Conservation (phyloP, 2,888 invertebrate species). For the Argynnis bischoffii region DNA sequence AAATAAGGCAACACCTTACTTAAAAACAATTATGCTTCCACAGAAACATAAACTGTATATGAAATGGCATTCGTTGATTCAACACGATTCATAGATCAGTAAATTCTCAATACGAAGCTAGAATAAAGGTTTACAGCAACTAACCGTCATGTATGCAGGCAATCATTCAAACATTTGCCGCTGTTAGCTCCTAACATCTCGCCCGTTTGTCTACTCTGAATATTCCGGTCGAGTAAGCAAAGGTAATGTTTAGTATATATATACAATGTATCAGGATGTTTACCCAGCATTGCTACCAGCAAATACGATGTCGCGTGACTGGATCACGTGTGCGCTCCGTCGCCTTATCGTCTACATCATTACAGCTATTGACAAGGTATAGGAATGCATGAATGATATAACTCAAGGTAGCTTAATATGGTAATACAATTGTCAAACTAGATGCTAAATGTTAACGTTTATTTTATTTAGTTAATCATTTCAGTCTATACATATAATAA, state of each 20-base stretch:
- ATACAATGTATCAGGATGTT: slow-evolving; percentile 40
- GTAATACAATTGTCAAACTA: neutral
- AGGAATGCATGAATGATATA: slow-evolving; percentile 1
- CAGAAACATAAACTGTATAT: neutral
- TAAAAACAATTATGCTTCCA: neutral
- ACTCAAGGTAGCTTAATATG: neutral
- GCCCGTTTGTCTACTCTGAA: slow-evolving; percentile 43
- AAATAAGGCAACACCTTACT: neutral
- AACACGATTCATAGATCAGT: slow-evolving; percentile 19
- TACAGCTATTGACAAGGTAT: slow-evolving; percentile 17
- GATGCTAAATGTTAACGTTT: neutral
- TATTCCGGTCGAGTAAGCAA: slow-evolving; percentile 47
- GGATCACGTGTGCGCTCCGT: slow-evolving; percentile 34
- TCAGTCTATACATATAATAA: no score
- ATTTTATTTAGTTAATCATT: no score
- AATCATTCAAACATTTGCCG: slow-evolving; percentile 67
- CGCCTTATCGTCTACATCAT: slow-evolving; percentile 32
- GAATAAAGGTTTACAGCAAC: slow-evolving; percentile 26
- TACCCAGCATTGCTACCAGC: slow-evolving; percentile 42
- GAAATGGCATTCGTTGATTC: slow-evolving; percentile 11
- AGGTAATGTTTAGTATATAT: slow-evolving; percentile 57
- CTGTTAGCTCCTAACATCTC: slow-evolving; percentile 47
- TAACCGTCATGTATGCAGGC: slow-evolving; percentile 45
- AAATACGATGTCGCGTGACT: slow-evolving; percentile 41
- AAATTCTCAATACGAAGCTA: slow-evolving; percentile 8